Evolutionary conservation across 1,140 invertebrate species (phyloP).

Genomic region (Portunus trituberculatus): DNA sequence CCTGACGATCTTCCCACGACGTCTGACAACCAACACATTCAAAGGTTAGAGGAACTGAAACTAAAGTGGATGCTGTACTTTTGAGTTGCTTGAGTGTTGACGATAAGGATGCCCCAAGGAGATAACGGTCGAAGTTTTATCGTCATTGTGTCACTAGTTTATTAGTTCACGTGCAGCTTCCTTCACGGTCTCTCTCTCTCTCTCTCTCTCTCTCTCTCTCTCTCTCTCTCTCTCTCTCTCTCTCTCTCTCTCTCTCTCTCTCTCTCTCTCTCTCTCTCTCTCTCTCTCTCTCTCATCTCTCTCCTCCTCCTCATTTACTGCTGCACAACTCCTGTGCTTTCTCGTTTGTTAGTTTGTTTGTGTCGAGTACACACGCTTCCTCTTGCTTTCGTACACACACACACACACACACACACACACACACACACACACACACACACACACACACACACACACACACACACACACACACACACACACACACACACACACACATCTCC

Average conservation of each 20-base stretch:
- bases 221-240: background rate
- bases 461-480: slow-evolving; percentile 37
- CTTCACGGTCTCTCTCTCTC: background rate
- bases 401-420: slow-evolving; percentile 46
- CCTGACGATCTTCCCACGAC: too few relatives aligned
- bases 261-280: background rate
- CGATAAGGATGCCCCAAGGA: too few relatives aligned
- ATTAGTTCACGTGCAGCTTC: background rate
- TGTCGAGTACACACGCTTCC: background rate
- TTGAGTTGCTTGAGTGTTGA: too few relatives aligned
- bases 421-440: slow-evolving; percentile 49
- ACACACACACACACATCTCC: background rate
- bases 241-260: background rate
- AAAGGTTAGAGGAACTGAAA: too few relatives aligned
- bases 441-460: slow-evolving; percentile 48
- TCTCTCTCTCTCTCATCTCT: background rate
- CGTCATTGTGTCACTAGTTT: too few relatives aligned
- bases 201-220: background rate
- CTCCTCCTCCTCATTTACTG: background rate
- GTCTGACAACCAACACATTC: too few relatives aligned
- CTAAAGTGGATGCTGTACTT: too few relatives aligned
- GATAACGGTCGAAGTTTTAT: too few relatives aligned
- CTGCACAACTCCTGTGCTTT: background rate
- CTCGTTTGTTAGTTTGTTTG: background rate
- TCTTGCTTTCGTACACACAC: background rate